A percentile compares a stretch with the other conserved stretches of the same genome.
Conservation (phyloP, 2,797 vertebrate genomes). For the Channa striata region DNA sequence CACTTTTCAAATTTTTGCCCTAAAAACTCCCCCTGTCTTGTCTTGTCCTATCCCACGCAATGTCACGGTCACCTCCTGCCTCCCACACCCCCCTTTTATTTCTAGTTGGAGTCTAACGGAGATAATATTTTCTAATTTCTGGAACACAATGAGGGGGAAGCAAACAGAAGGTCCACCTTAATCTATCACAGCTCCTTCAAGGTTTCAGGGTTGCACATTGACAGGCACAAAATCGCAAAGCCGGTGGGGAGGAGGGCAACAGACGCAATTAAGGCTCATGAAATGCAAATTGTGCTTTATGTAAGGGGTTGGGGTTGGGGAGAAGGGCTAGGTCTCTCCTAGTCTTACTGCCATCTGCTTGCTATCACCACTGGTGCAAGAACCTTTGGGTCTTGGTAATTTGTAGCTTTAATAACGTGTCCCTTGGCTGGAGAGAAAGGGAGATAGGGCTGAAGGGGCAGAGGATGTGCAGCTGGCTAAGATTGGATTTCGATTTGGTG, state of each 20-base stretch:
- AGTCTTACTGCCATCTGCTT: conserved; percentile 92
- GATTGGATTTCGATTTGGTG: conserved; percentile 69
- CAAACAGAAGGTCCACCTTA: conserved; percentile 92
- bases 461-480: conserved; percentile 73
- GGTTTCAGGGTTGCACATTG: conserved; percentile 81
- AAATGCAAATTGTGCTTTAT: conserved; percentile 94
- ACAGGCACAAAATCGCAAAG: conserved; percentile 90
- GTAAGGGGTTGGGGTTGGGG: conserved; percentile 68
- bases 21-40: conserved; percentile 31
- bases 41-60: conserved; percentile 64
- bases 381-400: conserved; percentile 86
- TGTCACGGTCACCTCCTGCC: conserved; percentile 67
- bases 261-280: conserved; percentile 94
- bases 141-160: conserved; percentile 82
- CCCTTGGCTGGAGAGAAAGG: conserved; percentile 86
- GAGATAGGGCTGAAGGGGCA: conserved; percentile 56
- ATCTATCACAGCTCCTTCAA: conserved; percentile 90
- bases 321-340: conserved; percentile 48
- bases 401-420: conserved; percentile 90
- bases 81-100: conserved; percentile 29
- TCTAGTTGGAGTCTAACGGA: conserved; percentile 77
- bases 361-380: conserved; percentile 80
- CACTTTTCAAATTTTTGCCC: conserved; percentile 75
- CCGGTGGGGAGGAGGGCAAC: conserved; percentile 82
- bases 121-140: conserved; percentile 91